Conservation (phyloP, 2,797 vertebrate species). For the Dallia pectoralis region DNA sequence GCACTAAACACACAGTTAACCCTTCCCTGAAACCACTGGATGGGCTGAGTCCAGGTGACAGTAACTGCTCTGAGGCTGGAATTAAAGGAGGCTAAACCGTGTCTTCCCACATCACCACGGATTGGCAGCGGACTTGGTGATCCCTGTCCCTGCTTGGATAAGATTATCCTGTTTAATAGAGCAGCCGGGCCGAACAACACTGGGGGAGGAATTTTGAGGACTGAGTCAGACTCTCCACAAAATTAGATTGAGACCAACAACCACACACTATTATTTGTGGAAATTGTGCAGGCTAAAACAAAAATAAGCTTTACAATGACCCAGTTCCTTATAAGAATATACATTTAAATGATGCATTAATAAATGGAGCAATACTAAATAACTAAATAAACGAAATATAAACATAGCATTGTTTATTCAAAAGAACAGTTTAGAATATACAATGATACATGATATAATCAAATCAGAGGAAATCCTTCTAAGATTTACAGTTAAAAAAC, state of each 20-base stretch:
- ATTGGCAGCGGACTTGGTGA: conserved; percentile 31
- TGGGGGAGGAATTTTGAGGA: background rate
- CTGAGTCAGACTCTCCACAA: conserved; percentile 2
- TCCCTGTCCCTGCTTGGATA: conserved; percentile 14
- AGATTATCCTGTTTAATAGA: conserved; percentile 20
- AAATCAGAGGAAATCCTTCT: background rate
- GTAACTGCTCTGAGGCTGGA: conserved; percentile 10
- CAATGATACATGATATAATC: background rate
- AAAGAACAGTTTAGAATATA: background rate
- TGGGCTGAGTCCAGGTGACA: conserved; percentile 6
- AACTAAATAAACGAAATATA: no score
- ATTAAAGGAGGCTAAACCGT: conserved; percentile 15
- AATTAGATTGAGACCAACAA: no score
- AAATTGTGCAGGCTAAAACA: no score
- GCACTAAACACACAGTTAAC: conserved; percentile 43
- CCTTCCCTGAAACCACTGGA: background rate
- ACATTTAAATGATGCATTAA: background rate
- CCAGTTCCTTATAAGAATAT: no score
- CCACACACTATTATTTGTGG: no score
- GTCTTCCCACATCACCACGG: conserved; percentile 16
- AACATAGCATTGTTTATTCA: background rate
- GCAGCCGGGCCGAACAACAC: background rate
- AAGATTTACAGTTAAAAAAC: background rate
- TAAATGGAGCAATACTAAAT: background rate
- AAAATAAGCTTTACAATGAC: no score